These are phyloP conservation scores for Ceratina australensis DNA, from an alignment of 1,140 invertebrate species.

Conservation along the genomic window DNA sequence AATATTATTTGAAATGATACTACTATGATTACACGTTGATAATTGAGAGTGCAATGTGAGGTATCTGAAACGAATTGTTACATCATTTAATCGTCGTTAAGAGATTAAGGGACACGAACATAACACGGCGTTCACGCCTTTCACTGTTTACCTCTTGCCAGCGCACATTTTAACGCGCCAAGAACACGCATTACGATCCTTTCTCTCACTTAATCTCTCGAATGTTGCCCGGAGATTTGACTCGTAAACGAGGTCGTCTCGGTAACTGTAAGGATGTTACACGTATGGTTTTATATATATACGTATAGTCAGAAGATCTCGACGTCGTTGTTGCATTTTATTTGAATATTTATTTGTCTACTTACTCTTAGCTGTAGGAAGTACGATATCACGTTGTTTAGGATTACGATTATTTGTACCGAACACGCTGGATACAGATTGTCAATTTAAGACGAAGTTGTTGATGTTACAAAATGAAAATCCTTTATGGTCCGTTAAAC, in stretches of 20 bases:
- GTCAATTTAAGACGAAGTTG: not conserved
- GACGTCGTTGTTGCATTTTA: not conserved
- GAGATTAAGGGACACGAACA: not conserved
- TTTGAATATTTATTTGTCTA: slow-evolving; percentile 16
- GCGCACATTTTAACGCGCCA: slow-evolving; percentile 12
- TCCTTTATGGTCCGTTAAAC: not conserved
- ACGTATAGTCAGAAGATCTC: too few relatives aligned
- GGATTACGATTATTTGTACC: not conserved
- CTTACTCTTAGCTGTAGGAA: not conserved
- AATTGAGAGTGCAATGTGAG: too few relatives aligned
- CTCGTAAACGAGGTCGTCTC: too few relatives aligned
- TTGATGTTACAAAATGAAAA: not conserved
- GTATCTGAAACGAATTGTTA: too few relatives aligned
- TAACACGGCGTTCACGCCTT: slow-evolving; percentile 30
- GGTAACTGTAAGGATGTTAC: too few relatives aligned
- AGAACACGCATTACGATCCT: slow-evolving; percentile 10
- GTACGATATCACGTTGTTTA: slow-evolving; percentile 1
- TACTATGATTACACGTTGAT: too few relatives aligned
- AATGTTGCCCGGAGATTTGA: not conserved
- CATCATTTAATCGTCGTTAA: not conserved
- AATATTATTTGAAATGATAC: not conserved
- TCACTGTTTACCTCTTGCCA: slow-evolving; percentile 54
- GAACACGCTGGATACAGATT: too few relatives aligned
- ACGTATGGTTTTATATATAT: too few relatives aligned
- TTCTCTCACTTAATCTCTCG: slow-evolving; percentile 1